Evolutionary conservation across 2,797 vertebrate genomes (phyloP), one percentile per base, ranked within the genome.

Genomic region (Molossus molossus): DNA sequence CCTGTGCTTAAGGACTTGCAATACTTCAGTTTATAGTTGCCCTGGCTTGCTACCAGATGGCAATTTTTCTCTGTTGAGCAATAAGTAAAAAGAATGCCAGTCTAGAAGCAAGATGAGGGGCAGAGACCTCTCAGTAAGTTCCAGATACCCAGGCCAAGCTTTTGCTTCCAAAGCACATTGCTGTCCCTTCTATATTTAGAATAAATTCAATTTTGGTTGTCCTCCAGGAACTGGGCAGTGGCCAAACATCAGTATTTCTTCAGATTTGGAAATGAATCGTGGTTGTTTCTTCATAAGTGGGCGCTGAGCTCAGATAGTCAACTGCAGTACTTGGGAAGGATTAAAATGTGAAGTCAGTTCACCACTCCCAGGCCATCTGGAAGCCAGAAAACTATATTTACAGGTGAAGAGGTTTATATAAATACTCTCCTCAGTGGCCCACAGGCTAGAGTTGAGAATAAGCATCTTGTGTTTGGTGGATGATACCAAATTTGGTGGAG

Each of bases 401-500:
- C 73, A 67, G 58, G 86, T 81, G 94, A 94, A 90, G 58, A 94
- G 37, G 62, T 76, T 95, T 95, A 69, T 93, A 73, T 77, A 95
- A 97, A 97, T 95, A 87, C 37, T 89, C 91, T 89, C 75, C 83
- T 92, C 82, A 65, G 85, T 55, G 90, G 60, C 45, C 82, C 60
- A 69, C 15, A 64, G 8, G 85, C 90, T 53, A 25, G 72, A 84
- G 67, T 75, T 69, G 90, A 93, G 92, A 87, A 80, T 29, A 82
- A 94, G 37, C 12, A 48, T 72, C 48, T 76, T 77, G 27, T 87
- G 23, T 87, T 94, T 84, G 33, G 69, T 69, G n/a, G 91, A 80
- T 89, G 85, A 94, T 96, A 73, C 94, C 90, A 96, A 94, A 97
- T 97, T 97, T 94, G 96, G 96, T 76, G 70, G 86, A 77, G 65